A percentile compares a stretch with the other conserved stretches of the same genome.
These are phyloP conservation scores for Cyanoramphus novaezelandiae DNA, from an alignment of 2,113 vertebrate species.

Conservation along the genomic window DNA sequence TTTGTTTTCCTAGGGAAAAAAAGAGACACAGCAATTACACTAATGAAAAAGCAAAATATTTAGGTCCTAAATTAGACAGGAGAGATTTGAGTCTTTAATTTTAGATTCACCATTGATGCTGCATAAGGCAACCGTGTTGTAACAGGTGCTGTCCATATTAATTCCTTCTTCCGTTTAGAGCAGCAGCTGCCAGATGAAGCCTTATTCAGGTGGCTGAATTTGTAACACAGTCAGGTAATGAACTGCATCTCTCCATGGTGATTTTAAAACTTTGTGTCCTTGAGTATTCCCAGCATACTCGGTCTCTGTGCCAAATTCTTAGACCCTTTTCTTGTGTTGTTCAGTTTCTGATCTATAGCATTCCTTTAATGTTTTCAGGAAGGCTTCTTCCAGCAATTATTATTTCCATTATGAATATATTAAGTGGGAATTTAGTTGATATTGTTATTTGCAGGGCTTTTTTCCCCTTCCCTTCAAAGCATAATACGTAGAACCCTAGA, in stretches of 20 bases:
- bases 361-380: not conserved
- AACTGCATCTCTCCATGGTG: not conserved
- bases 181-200: constrained; percentile 17
- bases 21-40: not conserved
- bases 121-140: not conserved
- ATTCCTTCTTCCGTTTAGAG: not conserved
- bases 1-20: not conserved
- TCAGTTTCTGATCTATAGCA: not conserved
- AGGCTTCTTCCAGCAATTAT: not conserved
- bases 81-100: not conserved
- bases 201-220: not conserved
- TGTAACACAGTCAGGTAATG: not conserved
- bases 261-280: not conserved
- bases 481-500: not conserved
- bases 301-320: not conserved
- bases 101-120: not conserved
- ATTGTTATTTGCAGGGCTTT: not conserved
- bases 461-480: not conserved
- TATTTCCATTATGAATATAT: not conserved
- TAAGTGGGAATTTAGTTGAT: accelerated
- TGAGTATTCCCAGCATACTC: not conserved
- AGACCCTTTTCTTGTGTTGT: not conserved
- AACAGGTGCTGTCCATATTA: constrained; percentile 3
- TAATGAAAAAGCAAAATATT: not conserved
- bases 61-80: not conserved